Evolutionary conservation across 2,113 vertebrate species (phyloP).

Genomic region (Cygnus buccinator): DNA sequence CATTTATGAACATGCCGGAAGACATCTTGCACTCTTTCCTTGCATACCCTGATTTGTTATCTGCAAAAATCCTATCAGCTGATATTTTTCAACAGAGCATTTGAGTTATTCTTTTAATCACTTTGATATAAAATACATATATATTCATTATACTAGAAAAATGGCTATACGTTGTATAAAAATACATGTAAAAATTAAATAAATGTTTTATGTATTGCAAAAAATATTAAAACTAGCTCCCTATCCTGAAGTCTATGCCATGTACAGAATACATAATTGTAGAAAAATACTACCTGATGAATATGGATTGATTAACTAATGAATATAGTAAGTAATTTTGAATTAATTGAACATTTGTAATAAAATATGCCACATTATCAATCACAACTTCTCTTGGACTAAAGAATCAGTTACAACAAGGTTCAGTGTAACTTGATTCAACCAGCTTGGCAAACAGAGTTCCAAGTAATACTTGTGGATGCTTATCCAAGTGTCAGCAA

Average conservation of each 20-base stretch:
- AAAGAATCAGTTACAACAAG: fast-evolving
- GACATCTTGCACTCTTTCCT: background rate
- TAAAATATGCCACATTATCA: background rate
- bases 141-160: background rate
- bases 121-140: background rate
- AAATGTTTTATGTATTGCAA: background rate
- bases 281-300: background rate
- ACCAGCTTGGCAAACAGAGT: background rate
- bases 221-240: background rate
- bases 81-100: background rate
- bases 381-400: background rate
- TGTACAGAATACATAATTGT: fast-evolving
- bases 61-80: background rate
- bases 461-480: background rate
- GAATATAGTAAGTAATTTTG: background rate
- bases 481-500: background rate
- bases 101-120: background rate
- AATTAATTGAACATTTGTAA: background rate
- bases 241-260: background rate
- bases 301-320: background rate
- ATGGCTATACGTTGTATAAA: no score
- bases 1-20: background rate
- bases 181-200: no score
- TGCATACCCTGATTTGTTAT: fast-evolving
- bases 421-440: fast-evolving